Base-by-base conservation (phyloP, 2,797 vertebrate species). In the Anolis apletophallus region DNA sequence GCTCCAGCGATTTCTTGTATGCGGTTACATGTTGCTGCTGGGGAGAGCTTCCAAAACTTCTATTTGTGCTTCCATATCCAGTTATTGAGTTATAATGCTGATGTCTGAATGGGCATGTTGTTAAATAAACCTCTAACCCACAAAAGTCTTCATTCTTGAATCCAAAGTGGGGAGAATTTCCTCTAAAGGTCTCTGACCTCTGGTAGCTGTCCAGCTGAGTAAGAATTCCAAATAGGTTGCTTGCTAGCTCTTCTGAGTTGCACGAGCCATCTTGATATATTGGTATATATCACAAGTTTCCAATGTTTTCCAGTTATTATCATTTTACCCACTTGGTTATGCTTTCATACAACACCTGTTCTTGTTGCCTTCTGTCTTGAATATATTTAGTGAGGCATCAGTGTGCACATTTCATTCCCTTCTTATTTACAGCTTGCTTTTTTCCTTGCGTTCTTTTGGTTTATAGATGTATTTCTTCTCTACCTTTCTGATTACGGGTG, bases 401-500 rank as follows among this genome's bases (percentile, higher is more conserved):
- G 26, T 36, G 59, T 72, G 71, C 54, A 7, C 72, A 52, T 81
- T 52, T 83, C 81, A 87, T 72, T 1, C 3, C 71, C 82, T 83
- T 16, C 3, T 76, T 57, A 52, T 87, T 88, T 13, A 34, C 14
- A 5, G 55, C 85, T n/a, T 73, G 16, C 23, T 72, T 36, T 73
- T 85, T 4, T 34, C 69, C 72, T 71, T 77, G 9, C 11, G 17
- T 59, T 88, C 86, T 3, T 75, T 46, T 46, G 6, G 0, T 86
- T 88, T 46, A 87, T 87, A 7, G 52, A 6, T 26, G 29, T 55
- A 46, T 67, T 90, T 88, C 32, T 81, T 86, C 67, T 55, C 11
- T 54, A 85, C 80, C 54, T 40, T 85, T 88, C 82, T 85, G 76
- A 83, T 83, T 55, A 21, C 80, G 86, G 17, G 40, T 11, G 19